Evolutionary conservation across 1,140 invertebrate genomes (phyloP).

Genomic region (Sarcophaga bullata): DNA sequence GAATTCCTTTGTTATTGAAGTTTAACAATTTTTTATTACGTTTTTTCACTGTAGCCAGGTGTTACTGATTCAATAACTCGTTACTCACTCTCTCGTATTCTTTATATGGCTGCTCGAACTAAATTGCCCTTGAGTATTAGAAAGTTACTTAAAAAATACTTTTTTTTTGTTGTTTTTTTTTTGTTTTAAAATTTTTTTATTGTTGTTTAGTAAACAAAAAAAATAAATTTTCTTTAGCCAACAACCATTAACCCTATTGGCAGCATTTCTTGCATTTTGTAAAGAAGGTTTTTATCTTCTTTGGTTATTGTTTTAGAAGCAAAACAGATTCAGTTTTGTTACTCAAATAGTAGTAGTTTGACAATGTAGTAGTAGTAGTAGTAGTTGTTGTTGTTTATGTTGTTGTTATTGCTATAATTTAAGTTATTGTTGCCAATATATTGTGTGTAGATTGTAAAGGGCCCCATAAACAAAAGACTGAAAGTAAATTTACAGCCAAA

Average conservation of each 20-base stretch:
- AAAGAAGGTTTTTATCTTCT: neutral
- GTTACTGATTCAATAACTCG: neutral
- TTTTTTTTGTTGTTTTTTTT: neutral
- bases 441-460: too few species aligned
- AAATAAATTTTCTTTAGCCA: neutral
- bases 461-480: too few species aligned
- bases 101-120: neutral
- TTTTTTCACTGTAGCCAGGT: neutral
- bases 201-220: neutral
- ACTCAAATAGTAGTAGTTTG: neutral
- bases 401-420: neutral
- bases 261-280: neutral
- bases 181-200: neutral
- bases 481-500: neutral
- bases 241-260: slow-evolving; percentile 3
- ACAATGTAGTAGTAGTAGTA: too few species aligned
- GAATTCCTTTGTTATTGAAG: too few species aligned
- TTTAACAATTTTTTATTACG: too few species aligned
- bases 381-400: too few species aligned
- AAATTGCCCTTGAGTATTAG: slow-evolving; percentile 16
- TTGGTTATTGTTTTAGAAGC: neutral
- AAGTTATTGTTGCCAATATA: neutral
- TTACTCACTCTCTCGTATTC: neutral
- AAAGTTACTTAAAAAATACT: neutral
- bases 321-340: neutral